Conservation (phyloP, 2,797 vertebrate species). For the Rhinatrema bivittatum region DNA sequence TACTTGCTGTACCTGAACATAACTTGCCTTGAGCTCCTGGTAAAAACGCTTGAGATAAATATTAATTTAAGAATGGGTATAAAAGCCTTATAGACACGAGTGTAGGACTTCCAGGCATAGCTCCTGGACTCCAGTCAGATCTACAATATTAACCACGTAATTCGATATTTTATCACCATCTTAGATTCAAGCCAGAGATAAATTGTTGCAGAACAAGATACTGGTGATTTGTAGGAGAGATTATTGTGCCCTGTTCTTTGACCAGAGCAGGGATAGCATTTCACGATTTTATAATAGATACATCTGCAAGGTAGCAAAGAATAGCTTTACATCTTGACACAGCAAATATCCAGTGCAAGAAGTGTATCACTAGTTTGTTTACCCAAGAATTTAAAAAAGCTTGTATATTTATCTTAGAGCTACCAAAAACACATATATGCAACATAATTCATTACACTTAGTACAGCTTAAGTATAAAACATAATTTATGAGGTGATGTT, state of each 20-base stretch:
- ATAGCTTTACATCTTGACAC: conserved; percentile 67
- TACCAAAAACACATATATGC: conserved; percentile 71
- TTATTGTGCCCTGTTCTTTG: too few species aligned
- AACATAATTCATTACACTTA: conserved; percentile 75
- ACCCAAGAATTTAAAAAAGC: conserved; percentile 46
- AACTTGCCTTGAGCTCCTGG: too few species aligned
- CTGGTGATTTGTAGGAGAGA: conserved; percentile 46
- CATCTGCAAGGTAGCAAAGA: conserved; percentile 75
- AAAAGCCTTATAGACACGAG: conserved; percentile 51
- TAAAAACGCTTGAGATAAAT: too few species aligned
- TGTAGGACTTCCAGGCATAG: conserved; percentile 58
- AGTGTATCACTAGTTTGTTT: conserved; percentile 62
- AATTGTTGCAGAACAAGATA: conserved; percentile 54
- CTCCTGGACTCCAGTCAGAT: conserved; percentile 50
- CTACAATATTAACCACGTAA: conserved; percentile 61
- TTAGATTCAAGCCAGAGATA: conserved; percentile 62
- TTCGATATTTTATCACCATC: conserved; percentile 58
- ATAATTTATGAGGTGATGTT: conserved; percentile 81
- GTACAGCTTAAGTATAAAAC: conserved; percentile 79
- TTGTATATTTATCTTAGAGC: conserved; percentile 70
- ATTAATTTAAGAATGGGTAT: conserved; percentile 25
- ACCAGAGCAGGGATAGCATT: conserved; percentile 58
- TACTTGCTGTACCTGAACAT: too few species aligned
- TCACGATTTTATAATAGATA: too few species aligned
- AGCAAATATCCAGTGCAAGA: conserved; percentile 71